Base-by-base conservation (phyloP, 2,797 vertebrate species). In the Cyclura pinguis region DNA sequence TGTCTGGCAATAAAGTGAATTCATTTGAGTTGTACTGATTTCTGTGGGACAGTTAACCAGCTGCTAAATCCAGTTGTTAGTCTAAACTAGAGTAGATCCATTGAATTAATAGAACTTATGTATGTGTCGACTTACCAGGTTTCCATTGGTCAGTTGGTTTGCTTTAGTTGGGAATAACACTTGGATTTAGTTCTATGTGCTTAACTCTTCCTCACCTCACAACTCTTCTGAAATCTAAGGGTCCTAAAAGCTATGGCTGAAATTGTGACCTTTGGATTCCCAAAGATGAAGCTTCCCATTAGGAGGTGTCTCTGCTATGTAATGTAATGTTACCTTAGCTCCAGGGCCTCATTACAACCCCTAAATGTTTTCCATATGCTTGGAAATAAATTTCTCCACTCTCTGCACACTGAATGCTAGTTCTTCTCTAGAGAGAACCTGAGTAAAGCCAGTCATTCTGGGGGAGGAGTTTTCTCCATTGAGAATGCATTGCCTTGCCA, bases 281-380 rank as follows among this genome's bases (percentile, higher is more conserved):
- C 90, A 92, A 18, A 84, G 85, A 86, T 16, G 67, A 91, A 93
- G 47, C 90, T 88, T 92, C 91, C 85, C 57, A 95, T 95, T 93
- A 91, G 91, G 85, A 88, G 78, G 88, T 92, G 69, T 84, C 57
- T 85, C n/a, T 95, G 93, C 93, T 89, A 77, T 95, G 47, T 22
- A 16, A 93, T 87, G 93, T 88, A 92, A 89, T 94, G 86, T 96
- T 96, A 85, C 92, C 94, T 95, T 95, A 93, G 94, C 94, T 95
- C 90, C 91, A 91, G 91, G 89, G 91, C 91, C 93, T 94, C 93
- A 22, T 78, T 92, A 94, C 90, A 92, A 92, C 86, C 89, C 90
- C 67, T 93, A 91, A 94, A 96, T 95, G 94, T 94, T 95, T 95
- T 96, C 96, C 96, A 96, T 95, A 96, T 96, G 95, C 93, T 95